A percentile compares a stretch with the other conserved stretches of the same genome.
Conservation (phyloP, 2,888 invertebrate species). For the Trypoxylon attenuatum region DNA sequence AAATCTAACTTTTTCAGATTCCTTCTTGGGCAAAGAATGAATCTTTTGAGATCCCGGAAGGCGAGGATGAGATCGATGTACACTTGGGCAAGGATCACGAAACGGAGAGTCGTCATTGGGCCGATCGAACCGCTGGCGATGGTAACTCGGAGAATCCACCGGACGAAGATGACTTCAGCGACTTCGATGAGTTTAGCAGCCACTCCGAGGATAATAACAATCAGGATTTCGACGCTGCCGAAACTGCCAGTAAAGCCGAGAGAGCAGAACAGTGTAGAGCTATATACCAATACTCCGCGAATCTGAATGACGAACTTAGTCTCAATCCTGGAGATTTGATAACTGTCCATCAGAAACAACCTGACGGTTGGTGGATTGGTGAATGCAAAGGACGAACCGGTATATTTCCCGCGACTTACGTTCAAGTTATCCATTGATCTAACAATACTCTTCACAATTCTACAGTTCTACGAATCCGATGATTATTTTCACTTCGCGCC, state of each 20-base stretch:
- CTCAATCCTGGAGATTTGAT: constrained; percentile 86
- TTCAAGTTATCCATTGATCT: constrained; percentile 82
- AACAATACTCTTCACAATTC: neutral
- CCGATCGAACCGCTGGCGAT: constrained; percentile 86
- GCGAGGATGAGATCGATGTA: constrained; percentile 64
- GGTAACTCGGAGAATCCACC: constrained; percentile 86
- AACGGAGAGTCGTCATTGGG: constrained; percentile 78
- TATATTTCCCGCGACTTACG: constrained; percentile 96
- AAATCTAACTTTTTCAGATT: constrained; percentile 75
- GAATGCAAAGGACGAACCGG: constrained; percentile 90
- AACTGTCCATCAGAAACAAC: constrained; percentile 91
- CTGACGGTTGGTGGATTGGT: constrained; percentile 97
- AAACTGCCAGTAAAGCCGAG: constrained; percentile 43
- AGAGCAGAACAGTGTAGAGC: constrained; percentile 82
- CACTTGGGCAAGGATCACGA: constrained; percentile 64
- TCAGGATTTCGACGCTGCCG: constrained; percentile 68
- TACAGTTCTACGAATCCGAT: too few species aligned
- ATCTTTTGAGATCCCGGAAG: constrained; percentile 74
- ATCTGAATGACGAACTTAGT: constrained; percentile 89
- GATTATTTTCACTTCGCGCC: neutral
- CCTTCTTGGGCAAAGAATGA: constrained; percentile 86
- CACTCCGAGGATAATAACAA: constrained; percentile 73
- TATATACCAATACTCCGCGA: constrained; percentile 90
- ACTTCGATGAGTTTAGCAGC: constrained; percentile 80
- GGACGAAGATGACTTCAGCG: constrained; percentile 80